Conservation (phyloP, 30 jellyfish, hydroid and myxozoan species). For the Cassiopea xamachana region DNA sequence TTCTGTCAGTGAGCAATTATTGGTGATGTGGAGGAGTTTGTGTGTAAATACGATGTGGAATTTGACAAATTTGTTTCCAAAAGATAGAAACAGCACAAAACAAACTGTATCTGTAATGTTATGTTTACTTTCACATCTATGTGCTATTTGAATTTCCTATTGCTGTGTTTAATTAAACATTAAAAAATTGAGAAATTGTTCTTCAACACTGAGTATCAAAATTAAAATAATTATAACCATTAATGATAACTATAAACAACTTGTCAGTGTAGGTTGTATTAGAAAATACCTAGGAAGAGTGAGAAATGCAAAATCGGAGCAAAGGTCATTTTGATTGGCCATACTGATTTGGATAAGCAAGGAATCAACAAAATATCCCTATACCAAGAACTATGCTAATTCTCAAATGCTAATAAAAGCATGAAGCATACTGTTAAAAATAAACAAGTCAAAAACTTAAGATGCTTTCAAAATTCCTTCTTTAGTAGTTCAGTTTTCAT, state of each 20-base stretch:
- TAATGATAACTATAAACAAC: constrained; percentile 33
- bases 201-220: constrained; percentile 18
- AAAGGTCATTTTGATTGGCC: neutral
- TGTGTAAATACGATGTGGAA: neutral
- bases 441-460: no score
- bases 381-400: no score
- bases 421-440: no score
- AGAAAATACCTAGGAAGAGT: neutral
- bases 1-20: no score
- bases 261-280: neutral
- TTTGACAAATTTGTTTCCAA: neutral
- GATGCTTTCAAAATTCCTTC: no score
- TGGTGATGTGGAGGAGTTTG: neutral
- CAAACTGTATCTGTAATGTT: neutral
- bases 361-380: neutral
- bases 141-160: constrained; percentile 12
- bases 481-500: no score
- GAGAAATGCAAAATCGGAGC: neutral
- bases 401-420: no score
- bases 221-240: constrained; percentile 4
- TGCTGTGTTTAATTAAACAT: constrained; percentile 32
- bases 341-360: neutral
- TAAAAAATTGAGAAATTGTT: constrained; percentile 1
- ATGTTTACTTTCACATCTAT: constrained; percentile 1
- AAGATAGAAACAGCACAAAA: neutral